These are phyloP conservation scores for Drosophila lini DNA, from an alignment of 1,140 invertebrate species.

Conservation along the genomic window DNA sequence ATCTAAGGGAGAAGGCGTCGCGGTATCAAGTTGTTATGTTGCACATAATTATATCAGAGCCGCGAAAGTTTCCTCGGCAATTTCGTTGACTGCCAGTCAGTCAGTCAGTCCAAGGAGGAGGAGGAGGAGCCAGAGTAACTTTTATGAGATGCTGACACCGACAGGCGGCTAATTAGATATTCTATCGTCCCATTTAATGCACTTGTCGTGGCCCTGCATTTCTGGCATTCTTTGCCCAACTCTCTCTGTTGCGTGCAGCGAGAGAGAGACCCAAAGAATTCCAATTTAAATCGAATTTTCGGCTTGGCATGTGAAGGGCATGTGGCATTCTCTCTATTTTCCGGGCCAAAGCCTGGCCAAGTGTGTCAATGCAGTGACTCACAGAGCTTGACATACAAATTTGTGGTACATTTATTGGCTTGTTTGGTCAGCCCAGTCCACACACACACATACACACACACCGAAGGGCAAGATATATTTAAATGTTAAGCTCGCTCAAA, in stretches of 20 bases:
- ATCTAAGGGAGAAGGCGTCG: not conserved
- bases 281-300: constrained; percentile 81
- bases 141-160: constrained; percentile 67
- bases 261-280: constrained; percentile 59
- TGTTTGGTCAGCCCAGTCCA: constrained; percentile 61
- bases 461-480: constrained; percentile 35
- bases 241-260: constrained; percentile 2
- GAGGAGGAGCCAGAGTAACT: constrained; percentile 45
- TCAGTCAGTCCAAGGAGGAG: constrained; percentile 32
- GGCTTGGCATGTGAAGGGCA: constrained; percentile 71
- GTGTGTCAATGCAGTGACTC: constrained; percentile 76
- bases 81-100: constrained; percentile 63
- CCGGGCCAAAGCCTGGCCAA: constrained; percentile 54
- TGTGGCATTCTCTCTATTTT: constrained; percentile 56
- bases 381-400: constrained; percentile 75
- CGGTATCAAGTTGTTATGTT: constrained; percentile 43
- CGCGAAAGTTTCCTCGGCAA: constrained; percentile 58
- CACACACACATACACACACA: constrained; percentile 23
- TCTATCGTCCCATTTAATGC: constrained; percentile 43
- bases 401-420: constrained; percentile 82
- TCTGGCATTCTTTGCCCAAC: constrained; percentile 7
- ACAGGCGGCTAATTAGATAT: constrained; percentile 73
- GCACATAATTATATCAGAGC: constrained; percentile 73
- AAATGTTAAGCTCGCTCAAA: constrained; percentile 65
- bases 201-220: constrained; percentile 34